Evolutionary conservation across 2,888 invertebrate species (phyloP).

Genomic region (Dryadula phaetusa): DNA sequence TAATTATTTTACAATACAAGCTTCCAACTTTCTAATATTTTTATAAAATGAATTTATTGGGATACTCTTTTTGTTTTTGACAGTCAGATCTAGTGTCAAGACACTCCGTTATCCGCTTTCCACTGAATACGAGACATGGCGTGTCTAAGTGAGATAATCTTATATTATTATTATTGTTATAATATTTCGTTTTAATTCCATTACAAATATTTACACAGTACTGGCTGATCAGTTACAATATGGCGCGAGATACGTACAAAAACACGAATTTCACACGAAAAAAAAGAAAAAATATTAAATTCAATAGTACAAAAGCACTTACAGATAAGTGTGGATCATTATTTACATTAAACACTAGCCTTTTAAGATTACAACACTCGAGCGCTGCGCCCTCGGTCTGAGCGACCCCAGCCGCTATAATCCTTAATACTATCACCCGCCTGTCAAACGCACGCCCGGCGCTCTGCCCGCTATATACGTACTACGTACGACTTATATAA

Average conservation of each 20-base stretch:
- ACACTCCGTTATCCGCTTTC: too few relatives aligned
- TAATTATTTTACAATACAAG: too few relatives aligned
- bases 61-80: too few relatives aligned
- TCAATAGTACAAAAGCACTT: background rate
- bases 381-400: slow-evolving; percentile 41
- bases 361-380: slow-evolving; percentile 45
- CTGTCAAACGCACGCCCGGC: slow-evolving; percentile 54
- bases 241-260: background rate
- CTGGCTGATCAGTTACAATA: background rate
- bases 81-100: too few relatives aligned
- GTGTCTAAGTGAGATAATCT: too few relatives aligned
- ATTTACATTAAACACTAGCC: slow-evolving; percentile 34
- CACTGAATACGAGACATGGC: too few relatives aligned
- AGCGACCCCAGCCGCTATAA: slow-evolving; percentile 48
- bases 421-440: slow-evolving; percentile 55
- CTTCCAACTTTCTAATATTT: too few relatives aligned
- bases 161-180: too few relatives aligned
- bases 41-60: too few relatives aligned
- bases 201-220: background rate
- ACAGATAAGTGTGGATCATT: slow-evolving; percentile 27
- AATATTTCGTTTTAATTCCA: too few relatives aligned
- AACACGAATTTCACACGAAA: background rate
- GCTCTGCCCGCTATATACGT: slow-evolving; percentile 21
- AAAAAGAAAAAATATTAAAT: background rate
- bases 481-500: slow-evolving; percentile 21